phyloP scores from a whole-genome alignment of 2,797 vertebrate genomes.

The Peromyscus aztecus region DNA sequence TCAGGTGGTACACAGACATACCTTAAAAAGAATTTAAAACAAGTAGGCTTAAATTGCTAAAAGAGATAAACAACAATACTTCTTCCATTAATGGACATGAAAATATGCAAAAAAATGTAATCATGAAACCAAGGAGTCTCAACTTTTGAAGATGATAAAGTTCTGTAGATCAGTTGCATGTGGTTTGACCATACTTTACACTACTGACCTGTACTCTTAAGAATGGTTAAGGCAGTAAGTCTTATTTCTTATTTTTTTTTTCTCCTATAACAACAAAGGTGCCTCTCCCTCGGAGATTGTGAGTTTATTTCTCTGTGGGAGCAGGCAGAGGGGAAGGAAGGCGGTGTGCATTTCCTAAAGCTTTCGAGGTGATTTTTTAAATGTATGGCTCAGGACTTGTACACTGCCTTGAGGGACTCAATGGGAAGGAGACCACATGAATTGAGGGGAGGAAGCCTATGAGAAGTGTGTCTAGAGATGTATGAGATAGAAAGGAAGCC shows the following conservation, averaged over 20 bases:
- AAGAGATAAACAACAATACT: not conserved
- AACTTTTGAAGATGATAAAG: not conserved
- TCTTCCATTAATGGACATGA: not conserved
- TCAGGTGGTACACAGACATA: not conserved
- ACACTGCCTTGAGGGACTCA: not conserved
- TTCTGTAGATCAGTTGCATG: not conserved
- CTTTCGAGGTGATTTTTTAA: not conserved
- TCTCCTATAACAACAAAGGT: not conserved
- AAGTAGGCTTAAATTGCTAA: not conserved
- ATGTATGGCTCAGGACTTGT: not conserved
- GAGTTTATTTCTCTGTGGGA: not conserved
- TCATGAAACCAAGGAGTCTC: not conserved
- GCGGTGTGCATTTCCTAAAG: not conserved
- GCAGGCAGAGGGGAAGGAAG: not conserved
- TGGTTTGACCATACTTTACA: not conserved
- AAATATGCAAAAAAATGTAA: not conserved
- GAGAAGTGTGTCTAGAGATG: not conserved
- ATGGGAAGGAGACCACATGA: not conserved
- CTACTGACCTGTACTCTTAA: not conserved
- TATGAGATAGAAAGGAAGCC: not conserved
- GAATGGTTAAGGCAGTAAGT: not conserved
- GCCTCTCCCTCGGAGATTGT: not conserved
- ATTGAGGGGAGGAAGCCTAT: not conserved
- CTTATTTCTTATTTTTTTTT: not conserved
- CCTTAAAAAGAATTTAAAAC: conserved; percentile 36